Percentiles rank a stretch among this genome's conserved stretches.
Conservation (phyloP, 2,113 vertebrate species). For the Myodes glareolus region DNA sequence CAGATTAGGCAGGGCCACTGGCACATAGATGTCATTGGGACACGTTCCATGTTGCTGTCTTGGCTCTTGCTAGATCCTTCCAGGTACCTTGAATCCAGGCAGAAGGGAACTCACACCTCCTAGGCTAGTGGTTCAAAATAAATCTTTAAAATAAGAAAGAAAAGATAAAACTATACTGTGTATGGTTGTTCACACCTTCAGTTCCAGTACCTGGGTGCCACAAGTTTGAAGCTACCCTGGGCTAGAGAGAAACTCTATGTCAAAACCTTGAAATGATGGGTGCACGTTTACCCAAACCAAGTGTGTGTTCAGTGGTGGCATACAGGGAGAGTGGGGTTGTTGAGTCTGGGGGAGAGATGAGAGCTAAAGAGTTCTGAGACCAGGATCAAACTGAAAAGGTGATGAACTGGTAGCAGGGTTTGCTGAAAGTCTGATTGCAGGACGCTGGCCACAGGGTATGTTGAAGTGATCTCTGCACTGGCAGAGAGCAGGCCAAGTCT, state of each 20-base stretch:
- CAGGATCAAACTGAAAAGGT: neutral
- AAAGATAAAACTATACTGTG: no score
- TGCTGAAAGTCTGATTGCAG: rapidly evolving
- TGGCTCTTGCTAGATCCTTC: neutral
- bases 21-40: neutral
- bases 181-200: neutral
- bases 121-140: neutral
- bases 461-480: neutral
- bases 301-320: rapidly evolving
- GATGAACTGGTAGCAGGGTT: rapidly evolving
- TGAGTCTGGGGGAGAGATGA: neutral
- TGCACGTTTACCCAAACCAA: neutral
- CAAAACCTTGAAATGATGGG: neutral
- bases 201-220: neutral
- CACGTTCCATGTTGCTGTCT: neutral
- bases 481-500: neutral
- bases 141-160: no score
- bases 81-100: neutral
- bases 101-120: neutral
- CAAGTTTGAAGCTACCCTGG: neutral
- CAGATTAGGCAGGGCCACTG: neutral
- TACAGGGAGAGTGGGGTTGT: neutral
- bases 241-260: neutral
- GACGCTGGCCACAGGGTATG: neutral
- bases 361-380: neutral